Evolutionary conservation across 1,140 invertebrate species (phyloP).

Genomic region (Augochlora pura): DNA sequence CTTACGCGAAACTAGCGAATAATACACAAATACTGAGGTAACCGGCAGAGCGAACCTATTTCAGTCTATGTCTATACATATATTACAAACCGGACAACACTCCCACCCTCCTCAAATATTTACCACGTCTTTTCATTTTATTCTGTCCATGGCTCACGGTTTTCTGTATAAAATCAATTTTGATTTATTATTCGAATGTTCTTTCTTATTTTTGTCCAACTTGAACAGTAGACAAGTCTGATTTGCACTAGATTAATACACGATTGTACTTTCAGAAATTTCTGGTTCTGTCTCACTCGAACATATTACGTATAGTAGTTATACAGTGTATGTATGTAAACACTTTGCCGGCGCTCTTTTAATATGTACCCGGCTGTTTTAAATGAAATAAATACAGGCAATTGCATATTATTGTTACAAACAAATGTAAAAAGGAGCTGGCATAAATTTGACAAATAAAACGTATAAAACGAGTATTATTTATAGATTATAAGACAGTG

Average conservation of each 20-base stretch:
- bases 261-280: neutral
- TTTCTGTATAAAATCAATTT: neutral
- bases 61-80: neutral
- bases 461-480: no score
- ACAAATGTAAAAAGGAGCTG: no score
- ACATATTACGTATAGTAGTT: neutral
- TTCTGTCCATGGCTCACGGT: neutral
- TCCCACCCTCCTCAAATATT: neutral
- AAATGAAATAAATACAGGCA: no score
- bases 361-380: no score
- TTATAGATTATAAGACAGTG: no score
- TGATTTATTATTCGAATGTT: neutral
- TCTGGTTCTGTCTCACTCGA: no score
- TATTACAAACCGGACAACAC: neutral
- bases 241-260: no score
- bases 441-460: no score
- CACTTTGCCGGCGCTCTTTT: neutral
- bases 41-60: slow-evolving; percentile 24
- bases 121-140: neutral
- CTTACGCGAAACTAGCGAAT: neutral
- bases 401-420: no score
- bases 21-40: slow-evolving; percentile 7
- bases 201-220: neutral
- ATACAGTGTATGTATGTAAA: no score
- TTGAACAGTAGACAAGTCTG: neutral